phyloP scores from a whole-genome alignment of 2,797 vertebrate genomes.

The Thamnophis elegans region DNA sequence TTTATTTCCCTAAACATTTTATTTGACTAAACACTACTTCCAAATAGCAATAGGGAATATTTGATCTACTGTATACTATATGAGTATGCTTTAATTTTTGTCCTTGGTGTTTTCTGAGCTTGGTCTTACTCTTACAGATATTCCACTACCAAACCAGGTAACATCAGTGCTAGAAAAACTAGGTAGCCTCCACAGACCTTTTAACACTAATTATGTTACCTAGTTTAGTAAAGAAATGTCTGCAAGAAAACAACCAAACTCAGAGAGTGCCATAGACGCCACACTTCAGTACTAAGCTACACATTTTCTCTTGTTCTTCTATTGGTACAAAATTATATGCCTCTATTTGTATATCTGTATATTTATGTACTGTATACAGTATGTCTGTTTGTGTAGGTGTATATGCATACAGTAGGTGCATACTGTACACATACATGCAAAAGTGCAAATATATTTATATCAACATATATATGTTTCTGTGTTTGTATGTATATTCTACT shows the following conservation, averaged over 20 bases:
- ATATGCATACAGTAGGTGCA: neutral
- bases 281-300: neutral
- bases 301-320: neutral
- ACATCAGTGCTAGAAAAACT: neutral
- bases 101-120: neutral
- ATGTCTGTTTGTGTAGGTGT: neutral
- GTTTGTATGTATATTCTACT: neutral
- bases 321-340: neutral
- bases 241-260: neutral
- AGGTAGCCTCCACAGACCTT: neutral
- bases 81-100: neutral
- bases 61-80: constrained; percentile 15
- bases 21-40: constrained; percentile 33
- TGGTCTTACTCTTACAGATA: neutral
- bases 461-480: neutral
- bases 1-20: constrained; percentile 3
- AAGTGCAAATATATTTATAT: neutral
- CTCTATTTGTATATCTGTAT: neutral
- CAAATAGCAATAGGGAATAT: constrained; percentile 14
- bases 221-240: neutral
- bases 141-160: neutral
- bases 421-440: neutral
- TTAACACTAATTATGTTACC: neutral
- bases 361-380: neutral
- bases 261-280: neutral